Base-by-base conservation (phyloP, 2,113 vertebrate genomes). In the Ahaetulla prasina region DNA sequence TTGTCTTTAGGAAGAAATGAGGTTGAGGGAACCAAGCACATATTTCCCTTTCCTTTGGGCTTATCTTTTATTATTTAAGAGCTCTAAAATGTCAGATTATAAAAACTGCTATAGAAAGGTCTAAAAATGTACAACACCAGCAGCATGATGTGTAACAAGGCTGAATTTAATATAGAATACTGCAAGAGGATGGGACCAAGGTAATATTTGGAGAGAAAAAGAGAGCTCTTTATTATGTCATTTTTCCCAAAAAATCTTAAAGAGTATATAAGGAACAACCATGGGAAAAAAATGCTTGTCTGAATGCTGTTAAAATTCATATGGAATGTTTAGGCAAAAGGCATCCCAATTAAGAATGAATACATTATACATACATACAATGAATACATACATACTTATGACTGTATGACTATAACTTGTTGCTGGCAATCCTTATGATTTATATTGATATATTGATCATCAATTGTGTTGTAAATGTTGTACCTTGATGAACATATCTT, bases 11-110 rank as follows among this genome's bases (percentile, higher is more conserved):
- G 43, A 89, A 92, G 53, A 22, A 85, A 89, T n/a, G 22, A 43
- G 23, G 1, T 20, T 9, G 22, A 35, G 45, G 30, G 49, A 45
- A 50, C 52, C 30, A 89, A 89, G 54, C 27, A 47, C n/a, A 63
- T 49, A 20, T 39, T 50, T 54, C 12, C 30, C 22, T n/a, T 86
- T 55, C 39, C 22, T 90, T 30, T 52, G 86, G 57, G 90, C 43
- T 90, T 91, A 8, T 80, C 63, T 88, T 93, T 60, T 53, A 93
- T 91, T 85, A 93, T 88, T 85, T 49, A 91, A 88, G 88, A 23
- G 86, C 10, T 88, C n/a, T 93, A 53, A 50, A 35, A 88, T 39
- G 85, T 23, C 80, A 30, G 47, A 90, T 84, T 80, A 88, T 80
- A 85, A 87, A 88, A 47, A 57, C 22, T 84, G 63, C 23, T 47